Base-by-base conservation (phyloP, 2,888 invertebrate genomes). In the Scelioninae gen. 1 region DNA sequence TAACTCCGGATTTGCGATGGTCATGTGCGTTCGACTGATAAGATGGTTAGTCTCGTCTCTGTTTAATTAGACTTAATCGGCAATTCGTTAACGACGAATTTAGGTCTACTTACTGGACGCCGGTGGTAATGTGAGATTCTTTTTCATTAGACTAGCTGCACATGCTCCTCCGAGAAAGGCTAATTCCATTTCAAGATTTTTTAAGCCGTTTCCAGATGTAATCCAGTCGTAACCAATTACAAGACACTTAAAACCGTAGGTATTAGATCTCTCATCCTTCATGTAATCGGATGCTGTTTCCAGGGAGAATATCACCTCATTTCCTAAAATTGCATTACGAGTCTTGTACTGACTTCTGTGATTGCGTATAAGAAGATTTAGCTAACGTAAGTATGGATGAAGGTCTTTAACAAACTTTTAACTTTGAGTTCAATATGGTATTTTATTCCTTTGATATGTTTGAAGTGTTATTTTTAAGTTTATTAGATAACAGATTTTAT, bases 271-370 rank as follows among this genome's bases (percentile, higher is more conserved):
- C 85, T 97, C 98, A 92, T 98, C 97, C 89, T 97, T 97, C 82
- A 98, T 95, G 92, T 98, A 99, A 92, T 98, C 96, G 0, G 98
- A 97, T 0, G 98, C 97, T 0, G 99, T 98, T 93, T 99, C 99
- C 90, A 99, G 91, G 0, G 98, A 98, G 92, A 99, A 98, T 88
- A 98, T 95, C 0, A 99, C 96, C 93, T 98, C 97, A 91, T 98
- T 98, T 15, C 98, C 98, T 91, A 77, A 74, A 85, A 85, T 58
- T n/a, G 34, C 94, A 86, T n/a, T 56, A 63, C 34, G n/a, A 6
- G 10, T 31, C 53, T 53, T 53, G 23, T 53, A 53, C 53, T 31
- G 8, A 53, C 53, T 53, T 38, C 31, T 53, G 31, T n/a, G 5
- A 31, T 53, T n/a, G 13, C 31, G 8, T 40, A 11, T 15, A 53